Evolutionary conservation across 2,888 invertebrate species (phyloP).

Genomic region (Monopis laevigella): DNA sequence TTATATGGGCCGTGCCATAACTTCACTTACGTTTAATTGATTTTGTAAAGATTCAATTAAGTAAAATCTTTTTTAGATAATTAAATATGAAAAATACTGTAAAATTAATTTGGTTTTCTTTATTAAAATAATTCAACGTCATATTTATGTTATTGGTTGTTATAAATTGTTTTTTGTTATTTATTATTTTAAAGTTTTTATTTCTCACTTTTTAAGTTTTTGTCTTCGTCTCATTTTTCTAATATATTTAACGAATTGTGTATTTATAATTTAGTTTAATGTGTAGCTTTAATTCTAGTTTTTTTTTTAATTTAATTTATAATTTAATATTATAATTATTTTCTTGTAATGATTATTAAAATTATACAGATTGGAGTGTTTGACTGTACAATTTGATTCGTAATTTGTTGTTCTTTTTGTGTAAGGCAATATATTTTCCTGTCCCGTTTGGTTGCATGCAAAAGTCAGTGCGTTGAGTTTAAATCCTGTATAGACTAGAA

Average conservation of each 20-base stretch:
- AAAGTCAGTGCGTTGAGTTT: too few relatives aligned
- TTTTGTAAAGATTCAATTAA: too few relatives aligned
- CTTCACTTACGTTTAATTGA: too few relatives aligned
- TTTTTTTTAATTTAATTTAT: slow-evolving; percentile 34
- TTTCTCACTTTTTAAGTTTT: neutral
- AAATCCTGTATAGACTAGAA: slow-evolving; percentile 47
- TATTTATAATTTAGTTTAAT: slow-evolving; percentile 51
- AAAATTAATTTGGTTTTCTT: too few relatives aligned
- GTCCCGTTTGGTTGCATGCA: too few relatives aligned
- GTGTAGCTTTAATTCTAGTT: slow-evolving; percentile 56
- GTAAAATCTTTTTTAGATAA: too few relatives aligned
- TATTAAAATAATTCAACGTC: too few relatives aligned
- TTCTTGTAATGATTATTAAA: slow-evolving; percentile 5
- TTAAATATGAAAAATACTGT: too few relatives aligned
- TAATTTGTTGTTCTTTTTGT: too few relatives aligned
- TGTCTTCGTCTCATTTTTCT: neutral
- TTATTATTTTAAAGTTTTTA: neutral
- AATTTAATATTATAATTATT: neutral
- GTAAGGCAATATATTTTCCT: too few relatives aligned
- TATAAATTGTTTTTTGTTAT: slow-evolving; percentile 17
- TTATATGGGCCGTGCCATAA: too few relatives aligned
- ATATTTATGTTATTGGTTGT: neutral
- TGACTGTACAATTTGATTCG: neutral
- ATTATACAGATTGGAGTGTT: slow-evolving; percentile 41
- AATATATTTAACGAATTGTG: slow-evolving; percentile 29